Percentiles rank a stretch among this genome's conserved stretches.
These are phyloP conservation scores for Leucopsar rothschildi DNA, from an alignment of 2,113 vertebrate species.

Conservation along the genomic window DNA sequence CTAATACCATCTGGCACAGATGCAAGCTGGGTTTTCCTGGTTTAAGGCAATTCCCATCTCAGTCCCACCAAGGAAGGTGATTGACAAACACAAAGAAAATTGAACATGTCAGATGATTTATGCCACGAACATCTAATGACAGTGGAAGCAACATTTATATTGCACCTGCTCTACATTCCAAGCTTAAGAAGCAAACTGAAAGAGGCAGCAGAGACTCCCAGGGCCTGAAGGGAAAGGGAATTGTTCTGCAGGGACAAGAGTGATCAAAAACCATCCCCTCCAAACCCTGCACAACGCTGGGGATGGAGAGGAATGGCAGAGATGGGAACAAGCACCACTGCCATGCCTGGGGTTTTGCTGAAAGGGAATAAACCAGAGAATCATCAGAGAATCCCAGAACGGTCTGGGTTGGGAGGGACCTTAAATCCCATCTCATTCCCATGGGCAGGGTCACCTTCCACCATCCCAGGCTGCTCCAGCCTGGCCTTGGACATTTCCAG, in stretches of 20 bases:
- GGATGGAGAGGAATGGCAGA: not conserved
- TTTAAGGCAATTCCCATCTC: not conserved
- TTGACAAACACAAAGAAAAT: not conserved
- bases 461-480: accelerated
- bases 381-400: not conserved
- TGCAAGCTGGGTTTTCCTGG: not conserved
- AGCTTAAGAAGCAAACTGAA: not conserved
- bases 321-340: not conserved
- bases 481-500: not conserved
- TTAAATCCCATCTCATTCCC: not conserved
- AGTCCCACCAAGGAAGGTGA: not conserved
- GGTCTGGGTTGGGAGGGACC: not conserved
- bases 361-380: not conserved
- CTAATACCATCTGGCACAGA: not conserved
- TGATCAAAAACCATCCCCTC: accelerated
- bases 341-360: accelerated
- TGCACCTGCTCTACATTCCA: slow-evolving; percentile 17
- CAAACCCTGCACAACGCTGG: not conserved
- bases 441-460: not conserved
- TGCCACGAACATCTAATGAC: not conserved
- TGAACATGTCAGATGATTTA: not conserved
- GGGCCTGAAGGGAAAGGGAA: not conserved
- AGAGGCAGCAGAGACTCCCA: not conserved
- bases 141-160: not conserved
- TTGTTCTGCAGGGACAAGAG: not conserved